Percentiles rank a stretch among this genome's conserved stretches.
These are phyloP conservation scores for Scytalopus superciliaris DNA, from an alignment of 2,113 vertebrate species.

Conservation along the genomic window DNA sequence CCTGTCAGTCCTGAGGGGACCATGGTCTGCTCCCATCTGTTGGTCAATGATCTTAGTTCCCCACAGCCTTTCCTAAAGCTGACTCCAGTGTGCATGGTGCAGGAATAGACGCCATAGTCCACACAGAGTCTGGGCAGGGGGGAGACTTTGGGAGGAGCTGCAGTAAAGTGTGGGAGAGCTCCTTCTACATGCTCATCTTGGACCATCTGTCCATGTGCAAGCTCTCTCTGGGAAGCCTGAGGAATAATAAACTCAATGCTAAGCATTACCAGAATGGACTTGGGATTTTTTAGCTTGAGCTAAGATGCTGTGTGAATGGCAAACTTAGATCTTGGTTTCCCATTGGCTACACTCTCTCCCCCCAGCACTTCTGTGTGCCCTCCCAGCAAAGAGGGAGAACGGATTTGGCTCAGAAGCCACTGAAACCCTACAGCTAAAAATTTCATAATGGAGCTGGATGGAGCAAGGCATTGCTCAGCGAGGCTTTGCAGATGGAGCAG, in stretches of 20 bases:
- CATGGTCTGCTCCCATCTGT: neutral
- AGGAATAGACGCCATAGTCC: neutral
- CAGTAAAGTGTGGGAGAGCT: neutral
- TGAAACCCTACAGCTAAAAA: neutral
- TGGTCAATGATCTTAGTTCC: accelerated
- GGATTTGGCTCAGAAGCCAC: neutral
- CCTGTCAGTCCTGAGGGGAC: neutral
- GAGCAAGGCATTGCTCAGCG: neutral
- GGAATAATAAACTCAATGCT: neutral
- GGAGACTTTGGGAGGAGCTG: neutral
- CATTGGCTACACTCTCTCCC: neutral
- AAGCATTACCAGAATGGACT: neutral
- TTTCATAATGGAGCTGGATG: neutral
- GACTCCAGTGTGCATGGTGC: accelerated
- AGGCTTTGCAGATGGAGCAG: neutral
- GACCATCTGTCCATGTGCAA: accelerated
- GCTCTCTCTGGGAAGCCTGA: neutral
- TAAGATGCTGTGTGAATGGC: neutral
- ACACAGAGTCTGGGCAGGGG: neutral
- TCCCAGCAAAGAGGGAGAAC: neutral
- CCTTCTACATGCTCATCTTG: neutral
- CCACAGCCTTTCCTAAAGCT: neutral
- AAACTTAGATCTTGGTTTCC: neutral
- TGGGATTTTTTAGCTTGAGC: neutral
- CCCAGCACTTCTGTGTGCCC: neutral